Conservation (phyloP, 2,797 vertebrate species). For the Chrosomus eos region DNA sequence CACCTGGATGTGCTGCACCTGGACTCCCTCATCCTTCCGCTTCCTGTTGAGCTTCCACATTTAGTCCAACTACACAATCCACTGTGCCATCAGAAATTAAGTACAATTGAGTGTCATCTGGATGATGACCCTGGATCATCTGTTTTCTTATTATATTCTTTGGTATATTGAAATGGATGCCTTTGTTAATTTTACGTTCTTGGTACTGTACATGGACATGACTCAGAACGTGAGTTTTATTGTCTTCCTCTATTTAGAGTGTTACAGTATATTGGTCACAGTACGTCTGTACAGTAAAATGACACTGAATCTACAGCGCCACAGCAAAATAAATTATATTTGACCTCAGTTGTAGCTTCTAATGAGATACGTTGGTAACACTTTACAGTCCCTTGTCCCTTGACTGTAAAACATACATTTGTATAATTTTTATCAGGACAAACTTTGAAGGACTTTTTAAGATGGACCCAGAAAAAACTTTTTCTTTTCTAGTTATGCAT, state of each 20-base stretch:
- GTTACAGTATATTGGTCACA: background rate
- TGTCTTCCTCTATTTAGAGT: background rate
- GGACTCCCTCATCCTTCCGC: background rate
- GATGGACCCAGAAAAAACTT: background rate
- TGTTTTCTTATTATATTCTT: conserved; percentile 4
- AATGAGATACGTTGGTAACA: background rate
- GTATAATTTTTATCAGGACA: background rate
- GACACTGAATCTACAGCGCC: background rate
- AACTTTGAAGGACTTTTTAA: background rate
- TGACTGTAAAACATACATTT: background rate
- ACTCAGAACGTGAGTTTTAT: background rate
- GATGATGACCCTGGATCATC: background rate
- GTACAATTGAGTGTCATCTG: too few relatives aligned
- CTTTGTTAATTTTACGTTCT: background rate
- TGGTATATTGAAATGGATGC: conserved; percentile 19
- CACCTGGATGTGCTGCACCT: conserved; percentile 39
- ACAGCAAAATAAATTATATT: background rate
- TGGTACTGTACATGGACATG: background rate
- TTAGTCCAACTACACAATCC: background rate
- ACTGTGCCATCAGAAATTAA: conserved; percentile 7
- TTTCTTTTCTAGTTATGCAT: background rate
- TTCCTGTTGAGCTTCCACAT: conserved; percentile 36
- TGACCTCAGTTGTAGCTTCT: background rate
- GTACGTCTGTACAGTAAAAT: background rate
- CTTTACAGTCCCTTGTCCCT: background rate